A percentile compares a stretch with the other conserved stretches of the same genome.
Conservation (phyloP, 2,888 invertebrate genomes). For the Oasisia sp. region DNA sequence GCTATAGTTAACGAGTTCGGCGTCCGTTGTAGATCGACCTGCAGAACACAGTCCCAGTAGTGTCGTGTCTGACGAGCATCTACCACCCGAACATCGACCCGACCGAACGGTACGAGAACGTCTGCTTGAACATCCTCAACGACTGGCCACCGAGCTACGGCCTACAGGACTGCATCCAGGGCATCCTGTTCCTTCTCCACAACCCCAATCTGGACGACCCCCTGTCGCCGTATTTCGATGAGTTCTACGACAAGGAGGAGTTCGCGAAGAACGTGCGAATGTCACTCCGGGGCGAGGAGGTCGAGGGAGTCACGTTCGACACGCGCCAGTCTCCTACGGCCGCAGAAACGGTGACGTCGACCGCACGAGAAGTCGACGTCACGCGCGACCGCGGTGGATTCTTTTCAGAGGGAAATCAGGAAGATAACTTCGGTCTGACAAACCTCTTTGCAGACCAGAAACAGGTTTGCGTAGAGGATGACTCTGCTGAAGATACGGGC, state of each 20-base stretch:
- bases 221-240: constrained; percentile 45
- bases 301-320: constrained; percentile 41
- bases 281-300: constrained; percentile 46
- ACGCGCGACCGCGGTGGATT: not conserved
- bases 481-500: too few relatives aligned
- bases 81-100: constrained; percentile 90
- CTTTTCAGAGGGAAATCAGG: not conserved
- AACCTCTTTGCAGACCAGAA: too few relatives aligned
- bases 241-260: constrained; percentile 33
- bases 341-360: not conserved
- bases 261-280: constrained; percentile 46
- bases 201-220: constrained; percentile 54
- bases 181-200: constrained; percentile 54
- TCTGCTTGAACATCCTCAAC: constrained; percentile 54
- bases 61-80: constrained; percentile 93
- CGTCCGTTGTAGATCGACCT: constrained; percentile 79
- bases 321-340: not conserved
- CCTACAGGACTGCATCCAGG: constrained; percentile 52
- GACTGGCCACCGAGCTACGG: constrained; percentile 49
- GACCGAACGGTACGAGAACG: constrained; percentile 38
- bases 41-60: constrained; percentile 94
- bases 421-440: too few relatives aligned
- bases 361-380: not conserved
- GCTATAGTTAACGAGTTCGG: too few relatives aligned
- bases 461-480: too few relatives aligned